Percentiles rank a stretch among this genome's conserved stretches.
Conservation (phyloP, 2,113 vertebrate species). For the Dasyprocta punctata region DNA sequence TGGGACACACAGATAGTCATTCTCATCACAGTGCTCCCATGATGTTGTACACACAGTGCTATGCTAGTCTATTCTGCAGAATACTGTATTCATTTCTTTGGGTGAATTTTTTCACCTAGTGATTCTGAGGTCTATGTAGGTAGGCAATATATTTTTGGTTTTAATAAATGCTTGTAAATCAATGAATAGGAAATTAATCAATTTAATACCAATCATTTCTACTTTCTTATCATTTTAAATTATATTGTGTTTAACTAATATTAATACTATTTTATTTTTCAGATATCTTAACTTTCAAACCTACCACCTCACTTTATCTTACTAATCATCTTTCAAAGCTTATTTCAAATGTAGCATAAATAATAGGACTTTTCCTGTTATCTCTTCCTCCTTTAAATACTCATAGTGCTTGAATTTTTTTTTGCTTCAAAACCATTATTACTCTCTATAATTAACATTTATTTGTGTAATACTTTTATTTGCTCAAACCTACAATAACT, state of each 20-base stretch:
- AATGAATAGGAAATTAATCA: not conserved
- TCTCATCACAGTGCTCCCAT: not conserved
- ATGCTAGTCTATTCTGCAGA: not conserved
- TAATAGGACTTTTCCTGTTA: not conserved
- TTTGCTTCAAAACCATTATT: not conserved
- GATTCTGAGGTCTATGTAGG: not conserved
- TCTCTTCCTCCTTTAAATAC: not conserved
- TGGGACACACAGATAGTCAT: not conserved
- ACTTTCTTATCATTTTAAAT: conserved; percentile 30
- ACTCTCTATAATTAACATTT: not conserved
- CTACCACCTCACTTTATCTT: not conserved
- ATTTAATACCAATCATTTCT: not conserved
- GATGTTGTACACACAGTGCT: not conserved
- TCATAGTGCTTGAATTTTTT: not conserved
- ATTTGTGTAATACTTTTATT: not conserved
- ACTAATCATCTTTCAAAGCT: not conserved
- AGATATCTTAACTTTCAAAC: not conserved
- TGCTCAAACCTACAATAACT: not conserved
- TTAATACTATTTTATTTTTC: not conserved
- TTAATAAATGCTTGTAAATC: not conserved
- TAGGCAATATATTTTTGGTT: not conserved
- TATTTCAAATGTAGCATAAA: not conserved
- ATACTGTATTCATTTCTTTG: not conserved
- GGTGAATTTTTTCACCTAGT: not conserved
- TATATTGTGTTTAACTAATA: not conserved